These are phyloP conservation scores for Pao palembangensis DNA, from an alignment of 2,113 vertebrate species.

Conservation along the genomic window DNA sequence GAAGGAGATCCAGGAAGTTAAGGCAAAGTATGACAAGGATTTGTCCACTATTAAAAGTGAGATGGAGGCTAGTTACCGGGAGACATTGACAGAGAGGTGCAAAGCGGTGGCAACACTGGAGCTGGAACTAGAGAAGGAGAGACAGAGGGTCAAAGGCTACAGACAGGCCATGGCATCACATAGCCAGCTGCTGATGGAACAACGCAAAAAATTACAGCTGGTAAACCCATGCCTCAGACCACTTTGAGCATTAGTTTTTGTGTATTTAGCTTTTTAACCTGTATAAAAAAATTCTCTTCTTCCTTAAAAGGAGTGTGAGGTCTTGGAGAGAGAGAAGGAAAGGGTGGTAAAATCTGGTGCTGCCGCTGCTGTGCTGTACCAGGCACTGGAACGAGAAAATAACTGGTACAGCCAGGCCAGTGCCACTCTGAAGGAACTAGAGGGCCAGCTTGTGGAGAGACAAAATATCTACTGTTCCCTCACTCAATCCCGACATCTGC, in stretches of 20 bases:
- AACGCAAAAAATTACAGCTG: conserved; percentile 81
- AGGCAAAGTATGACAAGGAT: conserved; percentile 72
- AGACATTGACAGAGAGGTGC: conserved; percentile 82
- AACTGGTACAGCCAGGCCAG: conserved; percentile 79
- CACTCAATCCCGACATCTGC: conserved; percentile 74
- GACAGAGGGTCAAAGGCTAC: conserved; percentile 83
- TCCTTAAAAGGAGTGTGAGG: conserved; percentile 62
- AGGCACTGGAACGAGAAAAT: conserved; percentile 77
- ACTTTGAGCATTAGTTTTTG: not conserved
- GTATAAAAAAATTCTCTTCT: conserved; percentile 3
- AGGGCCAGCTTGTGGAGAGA: conserved; percentile 81
- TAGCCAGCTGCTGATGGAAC: conserved; percentile 84
- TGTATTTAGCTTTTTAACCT: too few relatives aligned
- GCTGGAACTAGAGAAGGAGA: conserved; percentile 90
- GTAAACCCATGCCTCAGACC: conserved; percentile 41
- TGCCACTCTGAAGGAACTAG: conserved; percentile 78
- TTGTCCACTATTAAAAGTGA: conserved; percentile 74
- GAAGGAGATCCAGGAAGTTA: conserved; percentile 84
- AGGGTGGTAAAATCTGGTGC: conserved; percentile 71
- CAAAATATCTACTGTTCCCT: conserved; percentile 89
- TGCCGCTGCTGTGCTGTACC: conserved; percentile 71
- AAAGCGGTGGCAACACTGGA: conserved; percentile 81
- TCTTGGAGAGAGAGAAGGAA: conserved; percentile 78
- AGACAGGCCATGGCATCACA: conserved; percentile 85
- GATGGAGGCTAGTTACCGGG: conserved; percentile 83